Percentiles rank a stretch among this genome's conserved stretches.
Conservation (phyloP, 2,113 vertebrate species). For the Centropristis striata region DNA sequence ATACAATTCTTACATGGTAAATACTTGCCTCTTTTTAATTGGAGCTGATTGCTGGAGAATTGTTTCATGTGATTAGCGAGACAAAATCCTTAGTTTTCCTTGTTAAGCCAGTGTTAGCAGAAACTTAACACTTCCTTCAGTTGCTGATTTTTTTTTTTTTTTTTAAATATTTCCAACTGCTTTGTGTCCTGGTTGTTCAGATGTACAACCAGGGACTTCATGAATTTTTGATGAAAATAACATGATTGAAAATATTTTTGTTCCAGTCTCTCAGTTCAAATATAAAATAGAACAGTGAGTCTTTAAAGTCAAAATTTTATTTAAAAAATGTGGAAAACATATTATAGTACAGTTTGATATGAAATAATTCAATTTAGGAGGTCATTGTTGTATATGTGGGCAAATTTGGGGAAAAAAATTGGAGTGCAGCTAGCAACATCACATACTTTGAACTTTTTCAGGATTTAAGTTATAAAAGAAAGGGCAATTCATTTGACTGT, state of each 20-base stretch:
- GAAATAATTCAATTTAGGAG: background rate
- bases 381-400: background rate
- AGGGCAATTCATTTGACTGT: background rate
- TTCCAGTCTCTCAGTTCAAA: background rate
- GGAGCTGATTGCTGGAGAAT: too few relatives aligned
- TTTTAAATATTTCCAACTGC: background rate
- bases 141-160: background rate
- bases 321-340: too few relatives aligned
- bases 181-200: background rate
- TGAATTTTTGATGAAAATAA: background rate
- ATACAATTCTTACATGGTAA: too few relatives aligned
- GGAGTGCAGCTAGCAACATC: background rate
- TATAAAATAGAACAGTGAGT: background rate
- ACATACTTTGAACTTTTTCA: too few relatives aligned
- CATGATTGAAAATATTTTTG: background rate
- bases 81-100: background rate
- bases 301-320: background rate
- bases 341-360: background rate
- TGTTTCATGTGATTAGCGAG: slow-evolving; percentile 3
- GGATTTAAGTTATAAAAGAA: background rate
- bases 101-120: too few relatives aligned
- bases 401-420: background rate
- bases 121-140: background rate
- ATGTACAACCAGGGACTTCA: background rate
- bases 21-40: too few relatives aligned